Conservation (phyloP, 2,888 invertebrate genomes). For the Gastrophysa polygoni region DNA sequence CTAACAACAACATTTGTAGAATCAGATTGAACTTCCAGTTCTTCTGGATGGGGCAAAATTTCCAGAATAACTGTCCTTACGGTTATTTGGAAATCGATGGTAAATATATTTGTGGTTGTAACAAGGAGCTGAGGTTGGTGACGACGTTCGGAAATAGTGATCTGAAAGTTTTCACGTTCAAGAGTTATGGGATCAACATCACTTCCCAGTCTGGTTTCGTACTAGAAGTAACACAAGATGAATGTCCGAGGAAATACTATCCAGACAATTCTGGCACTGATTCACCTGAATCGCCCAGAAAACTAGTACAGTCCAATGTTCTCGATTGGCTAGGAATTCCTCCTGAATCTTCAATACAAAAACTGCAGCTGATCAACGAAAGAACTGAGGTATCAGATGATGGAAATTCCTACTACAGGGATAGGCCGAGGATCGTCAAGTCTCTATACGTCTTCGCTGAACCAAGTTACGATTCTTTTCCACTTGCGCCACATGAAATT, state of each 20-base stretch:
- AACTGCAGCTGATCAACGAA: conserved; percentile 43
- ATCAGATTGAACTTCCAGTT: conserved; percentile 63
- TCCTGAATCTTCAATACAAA: conserved; percentile 27
- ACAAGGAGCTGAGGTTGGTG: conserved; percentile 55
- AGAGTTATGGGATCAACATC: conserved; percentile 56
- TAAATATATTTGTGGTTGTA: conserved; percentile 65
- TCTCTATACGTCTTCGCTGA: conserved; percentile 49
- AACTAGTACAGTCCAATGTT: conserved; percentile 39
- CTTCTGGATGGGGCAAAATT: conserved; percentile 60
- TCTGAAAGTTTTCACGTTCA: conserved; percentile 59
- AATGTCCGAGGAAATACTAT: conserved; percentile 57
- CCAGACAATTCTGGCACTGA: conserved; percentile 21
- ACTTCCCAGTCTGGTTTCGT: conserved; percentile 61
- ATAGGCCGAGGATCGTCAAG: conserved; percentile 35
- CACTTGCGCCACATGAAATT: conserved; percentile 38
- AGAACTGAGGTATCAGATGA: conserved; percentile 35
- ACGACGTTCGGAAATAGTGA: conserved; percentile 50
- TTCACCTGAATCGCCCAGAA: conserved; percentile 14
- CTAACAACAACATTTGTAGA: conserved; percentile 60
- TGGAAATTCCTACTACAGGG: conserved; percentile 6
- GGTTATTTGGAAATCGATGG: conserved; percentile 65
- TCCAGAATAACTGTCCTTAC: conserved; percentile 55
- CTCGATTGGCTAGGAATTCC: conserved; percentile 39
- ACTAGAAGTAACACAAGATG: conserved; percentile 64
- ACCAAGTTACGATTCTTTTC: conserved; percentile 38